Base-by-base conservation (phyloP, 2,113 vertebrate species). In the Paradoxurus hermaphroditus region DNA sequence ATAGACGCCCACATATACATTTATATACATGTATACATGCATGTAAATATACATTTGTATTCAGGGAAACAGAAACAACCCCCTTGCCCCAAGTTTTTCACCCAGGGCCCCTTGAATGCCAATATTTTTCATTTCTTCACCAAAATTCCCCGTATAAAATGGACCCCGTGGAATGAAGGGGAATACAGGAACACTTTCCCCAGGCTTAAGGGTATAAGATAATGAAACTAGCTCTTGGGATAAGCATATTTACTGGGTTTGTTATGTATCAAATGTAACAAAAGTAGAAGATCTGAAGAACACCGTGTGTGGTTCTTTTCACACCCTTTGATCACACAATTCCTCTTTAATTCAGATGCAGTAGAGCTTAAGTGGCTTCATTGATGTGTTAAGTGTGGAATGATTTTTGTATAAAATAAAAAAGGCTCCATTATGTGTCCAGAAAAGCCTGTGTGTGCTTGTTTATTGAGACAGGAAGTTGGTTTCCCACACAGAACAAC, bases 321-420 rank as follows among this genome's bases (percentile, higher is more conserved):
- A 99, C 98, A 98, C 98, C 97, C 99, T 99, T 99, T 99, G 99
- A 99, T 99, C 99, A 98, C 98, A 99, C 98, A 98, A 98, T 99
- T 99, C 99, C 99, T 98, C 99, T 99, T 99, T 98, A 99, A 99
- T 99, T 99, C 99, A 99, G 99, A 99, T 99, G 99, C 99, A 98
- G 99, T 98, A 98, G 98, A 98, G 99, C 99, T 99, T 99, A 99
- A 99, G 99, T 99, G 98, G 98, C 98, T 98, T 98, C 99, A 99
- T 98, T 99, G 99, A 99, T 99, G 99, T 99, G 99, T 99, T 99
- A 99, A 99, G 99, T 99, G 99, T 98, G 99, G 99, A 99, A 99
- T 99, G 99, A 99, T 99, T 99, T 99, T 99, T 99, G 98, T 99
- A 98, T 98, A 98, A 99, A 98, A 99, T 98, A 97, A 98, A 99